Evolutionary conservation across 2,888 invertebrate genomes (phyloP).

Genomic region (Sminthurinus aureus): DNA sequence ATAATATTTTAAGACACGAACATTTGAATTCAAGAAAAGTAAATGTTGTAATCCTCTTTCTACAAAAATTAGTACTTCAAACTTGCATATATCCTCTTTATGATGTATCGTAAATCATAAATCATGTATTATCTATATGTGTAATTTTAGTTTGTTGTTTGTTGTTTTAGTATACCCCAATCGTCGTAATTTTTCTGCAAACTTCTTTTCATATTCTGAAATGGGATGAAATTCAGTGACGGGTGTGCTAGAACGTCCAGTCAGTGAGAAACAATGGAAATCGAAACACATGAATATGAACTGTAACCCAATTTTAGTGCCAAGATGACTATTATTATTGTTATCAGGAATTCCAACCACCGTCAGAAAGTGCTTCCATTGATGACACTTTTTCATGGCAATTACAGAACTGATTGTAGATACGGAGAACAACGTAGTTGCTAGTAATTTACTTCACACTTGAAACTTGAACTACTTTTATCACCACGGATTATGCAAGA

Average conservation of each 20-base stretch:
- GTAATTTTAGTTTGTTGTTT: not conserved
- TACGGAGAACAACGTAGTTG: not conserved
- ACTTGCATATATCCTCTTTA: too few species aligned
- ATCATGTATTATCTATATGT: too few species aligned
- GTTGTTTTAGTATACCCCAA: constrained; percentile 28
- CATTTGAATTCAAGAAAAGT: too few species aligned
- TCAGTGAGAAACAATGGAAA: constrained; percentile 27
- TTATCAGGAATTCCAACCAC: not conserved
- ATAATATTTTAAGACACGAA: too few species aligned
- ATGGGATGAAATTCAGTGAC: constrained; percentile 55
- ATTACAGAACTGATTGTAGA: not conserved
- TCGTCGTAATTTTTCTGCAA: constrained; percentile 51
- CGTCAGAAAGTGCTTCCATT: not conserved
- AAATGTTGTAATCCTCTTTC: too few species aligned
- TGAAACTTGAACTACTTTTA: too few species aligned
- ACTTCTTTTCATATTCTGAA: constrained; percentile 51
- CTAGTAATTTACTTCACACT: too few species aligned
- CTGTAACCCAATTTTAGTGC: too few species aligned
- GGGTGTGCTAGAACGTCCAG: constrained; percentile 48
- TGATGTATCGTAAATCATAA: too few species aligned
- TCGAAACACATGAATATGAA: constrained; percentile 40
- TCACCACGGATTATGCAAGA: too few species aligned
- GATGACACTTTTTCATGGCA: constrained; percentile 6
- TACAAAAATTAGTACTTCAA: too few species aligned
- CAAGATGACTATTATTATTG: too few species aligned